phyloP scores from a whole-genome alignment of 2,888 invertebrate genomes.

The Drosophila buzzatii region DNA sequence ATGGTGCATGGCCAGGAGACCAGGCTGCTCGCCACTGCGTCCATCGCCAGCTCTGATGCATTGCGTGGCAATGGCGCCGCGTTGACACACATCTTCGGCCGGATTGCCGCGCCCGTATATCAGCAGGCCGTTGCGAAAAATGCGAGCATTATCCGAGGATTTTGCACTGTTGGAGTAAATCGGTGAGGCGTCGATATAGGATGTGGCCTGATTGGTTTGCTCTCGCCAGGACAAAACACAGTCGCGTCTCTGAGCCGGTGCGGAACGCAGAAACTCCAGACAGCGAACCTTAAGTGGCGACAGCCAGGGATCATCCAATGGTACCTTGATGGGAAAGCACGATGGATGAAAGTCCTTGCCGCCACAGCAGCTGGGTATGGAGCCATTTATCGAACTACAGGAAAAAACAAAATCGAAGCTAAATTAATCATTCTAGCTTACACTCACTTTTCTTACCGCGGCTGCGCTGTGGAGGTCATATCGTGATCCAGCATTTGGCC shows the following conservation, averaged over 20 bases:
- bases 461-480: constrained; percentile 91
- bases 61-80: constrained; percentile 90
- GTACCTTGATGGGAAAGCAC: constrained; percentile 92
- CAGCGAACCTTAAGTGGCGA: constrained; percentile 90
- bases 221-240: constrained; percentile 93
- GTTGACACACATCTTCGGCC: constrained; percentile 89
- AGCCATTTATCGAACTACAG: constrained; percentile 89
- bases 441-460: constrained; percentile 84
- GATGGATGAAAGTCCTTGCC: constrained; percentile 90
- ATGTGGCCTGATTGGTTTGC: constrained; percentile 93
- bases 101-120: constrained; percentile 89
- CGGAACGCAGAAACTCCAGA: constrained; percentile 93
- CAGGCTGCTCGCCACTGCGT: constrained; percentile 93
- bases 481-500: constrained; percentile 97
- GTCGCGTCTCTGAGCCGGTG: constrained; percentile 92
- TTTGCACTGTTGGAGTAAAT: constrained; percentile 92
- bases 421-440: not conserved
- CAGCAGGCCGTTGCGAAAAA: constrained; percentile 90
- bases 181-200: constrained; percentile 92
- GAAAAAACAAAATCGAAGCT: no score
- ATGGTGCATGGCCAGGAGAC: constrained; percentile 84
- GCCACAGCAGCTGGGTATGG: constrained; percentile 91
- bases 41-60: constrained; percentile 93
- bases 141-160: constrained; percentile 90
- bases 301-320: constrained; percentile 90